Conservation (phyloP, 2,113 vertebrate species). For the Mustela lutreola region DNA sequence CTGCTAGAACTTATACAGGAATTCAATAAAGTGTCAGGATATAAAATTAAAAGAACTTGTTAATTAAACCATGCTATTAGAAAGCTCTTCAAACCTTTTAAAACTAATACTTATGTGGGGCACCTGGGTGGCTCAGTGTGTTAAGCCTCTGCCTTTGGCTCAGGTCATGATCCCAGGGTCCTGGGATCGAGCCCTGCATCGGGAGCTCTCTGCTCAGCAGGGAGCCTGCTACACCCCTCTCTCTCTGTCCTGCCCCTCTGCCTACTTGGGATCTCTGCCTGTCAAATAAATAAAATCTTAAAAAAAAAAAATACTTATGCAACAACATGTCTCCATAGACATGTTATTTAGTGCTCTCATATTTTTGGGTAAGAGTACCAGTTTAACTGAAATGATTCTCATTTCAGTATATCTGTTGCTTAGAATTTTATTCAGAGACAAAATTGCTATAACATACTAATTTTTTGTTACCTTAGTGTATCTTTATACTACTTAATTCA, state of each 20-base stretch:
- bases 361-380: background rate
- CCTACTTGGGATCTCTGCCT: too few species aligned
- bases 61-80: background rate
- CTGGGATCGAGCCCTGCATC: too few species aligned
- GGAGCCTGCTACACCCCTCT: too few species aligned
- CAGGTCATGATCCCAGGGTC: too few species aligned
- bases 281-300: too few species aligned
- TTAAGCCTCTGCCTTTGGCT: too few species aligned
- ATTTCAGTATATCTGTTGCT: background rate
- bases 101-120: background rate
- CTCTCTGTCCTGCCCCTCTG: too few species aligned
- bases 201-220: too few species aligned
- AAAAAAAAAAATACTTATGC: background rate
- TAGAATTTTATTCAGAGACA: background rate
- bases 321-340: background rate
- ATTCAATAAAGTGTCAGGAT: too few species aligned
- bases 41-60: background rate
- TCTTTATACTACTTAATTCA: background rate
- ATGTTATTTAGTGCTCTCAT: background rate
- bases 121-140: too few species aligned
- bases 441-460: background rate
- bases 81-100: background rate
- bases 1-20: too few species aligned
- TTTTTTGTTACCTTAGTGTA: background rate
- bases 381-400: background rate